Evolutionary conservation across 2,888 invertebrate genomes (phyloP).

Genomic region (Cataglyphis altisquamis): DNA sequence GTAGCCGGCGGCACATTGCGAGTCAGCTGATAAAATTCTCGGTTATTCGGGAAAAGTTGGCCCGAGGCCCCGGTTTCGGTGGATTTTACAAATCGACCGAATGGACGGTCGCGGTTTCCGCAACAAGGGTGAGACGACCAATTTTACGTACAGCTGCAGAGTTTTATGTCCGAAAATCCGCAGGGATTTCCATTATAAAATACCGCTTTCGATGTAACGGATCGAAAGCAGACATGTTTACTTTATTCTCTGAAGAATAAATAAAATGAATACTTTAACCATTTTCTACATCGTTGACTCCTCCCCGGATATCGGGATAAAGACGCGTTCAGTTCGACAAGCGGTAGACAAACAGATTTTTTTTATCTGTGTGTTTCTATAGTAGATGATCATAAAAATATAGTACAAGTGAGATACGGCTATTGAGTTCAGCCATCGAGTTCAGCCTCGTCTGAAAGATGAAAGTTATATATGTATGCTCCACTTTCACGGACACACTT

Average conservation of each 20-base stretch:
- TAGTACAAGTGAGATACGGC: constrained; percentile 22
- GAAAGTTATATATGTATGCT: constrained; percentile 45
- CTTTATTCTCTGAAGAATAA: not conserved
- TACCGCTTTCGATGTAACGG: not conserved
- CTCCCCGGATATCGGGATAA: constrained; percentile 4
- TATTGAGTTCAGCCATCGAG: not conserved
- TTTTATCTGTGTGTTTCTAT: constrained; percentile 7
- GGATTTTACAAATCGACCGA: constrained; percentile 38
- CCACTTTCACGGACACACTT: constrained; percentile 57
- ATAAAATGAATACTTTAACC: constrained; percentile 11
- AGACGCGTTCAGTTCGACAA: constrained; percentile 16
- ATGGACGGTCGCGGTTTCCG: not conserved
- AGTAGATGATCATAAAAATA: constrained; percentile 19
- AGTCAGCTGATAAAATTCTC: constrained; percentile 49
- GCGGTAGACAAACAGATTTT: constrained; percentile 26
- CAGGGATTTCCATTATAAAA: constrained; percentile 13
- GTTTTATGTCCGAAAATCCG: constrained; percentile 3
- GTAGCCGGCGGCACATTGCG: constrained; percentile 14
- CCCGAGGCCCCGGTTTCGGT: not conserved
- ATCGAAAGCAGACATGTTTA: constrained; percentile 4
- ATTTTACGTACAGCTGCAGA: constrained; percentile 38
- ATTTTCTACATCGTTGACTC: not conserved
- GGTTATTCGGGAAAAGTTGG: constrained; percentile 18
- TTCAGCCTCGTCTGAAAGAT: constrained; percentile 18
- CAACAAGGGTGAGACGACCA: not conserved